Percentiles rank a stretch among this genome's conserved stretches.
Conservation (phyloP, 2,113 vertebrate genomes). For the Seriola rivoliana region DNA sequence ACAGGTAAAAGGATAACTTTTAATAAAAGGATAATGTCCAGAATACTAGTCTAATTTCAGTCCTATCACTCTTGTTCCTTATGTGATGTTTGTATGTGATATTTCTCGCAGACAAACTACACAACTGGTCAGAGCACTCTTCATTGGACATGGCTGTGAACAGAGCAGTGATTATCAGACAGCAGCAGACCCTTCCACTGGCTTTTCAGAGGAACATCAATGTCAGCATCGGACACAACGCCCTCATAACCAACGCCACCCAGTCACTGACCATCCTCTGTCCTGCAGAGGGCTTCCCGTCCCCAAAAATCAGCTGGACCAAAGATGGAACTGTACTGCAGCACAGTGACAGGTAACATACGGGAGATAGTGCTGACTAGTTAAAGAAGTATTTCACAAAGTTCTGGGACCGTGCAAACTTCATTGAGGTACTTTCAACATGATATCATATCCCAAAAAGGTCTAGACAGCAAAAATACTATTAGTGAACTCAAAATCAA, state of each 20-base stretch:
- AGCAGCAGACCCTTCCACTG: constrained; percentile 76
- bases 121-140: constrained; percentile 73
- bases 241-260: constrained; percentile 87
- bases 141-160: constrained; percentile 50
- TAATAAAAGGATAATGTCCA: no score
- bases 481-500: background rate
- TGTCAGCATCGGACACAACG: constrained; percentile 83
- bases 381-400: no score
- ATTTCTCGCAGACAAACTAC: constrained; percentile 61
- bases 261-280: constrained; percentile 85
- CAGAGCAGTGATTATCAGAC: constrained; percentile 82
- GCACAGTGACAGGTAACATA: constrained; percentile 83
- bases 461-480: background rate
- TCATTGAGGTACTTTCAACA: no score
- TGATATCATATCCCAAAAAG: no score
- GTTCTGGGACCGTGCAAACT: no score
- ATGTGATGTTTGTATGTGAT: background rate
- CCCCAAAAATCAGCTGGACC: constrained; percentile 87
- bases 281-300: constrained; percentile 70
- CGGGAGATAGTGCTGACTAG: background rate
- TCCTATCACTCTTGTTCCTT: background rate
- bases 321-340: constrained; percentile 87
- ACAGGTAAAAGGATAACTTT: background rate
- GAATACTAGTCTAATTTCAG: no score
- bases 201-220: constrained; percentile 87